Conservation (phyloP, 53 echinoderm and acorn worm species). For the Pentamera pediparva region DNA sequence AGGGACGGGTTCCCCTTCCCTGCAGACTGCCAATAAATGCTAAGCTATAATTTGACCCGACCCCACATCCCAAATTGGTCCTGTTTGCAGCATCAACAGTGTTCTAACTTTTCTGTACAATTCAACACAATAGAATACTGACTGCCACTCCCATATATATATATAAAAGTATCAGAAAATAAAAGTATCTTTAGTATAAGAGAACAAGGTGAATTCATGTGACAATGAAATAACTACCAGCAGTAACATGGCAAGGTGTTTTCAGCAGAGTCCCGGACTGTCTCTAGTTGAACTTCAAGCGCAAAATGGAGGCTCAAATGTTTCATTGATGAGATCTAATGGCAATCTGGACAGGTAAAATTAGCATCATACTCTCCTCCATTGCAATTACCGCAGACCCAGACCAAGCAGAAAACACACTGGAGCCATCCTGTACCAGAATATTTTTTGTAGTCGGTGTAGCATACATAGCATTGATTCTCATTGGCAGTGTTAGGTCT, state of each 20-base stretch:
- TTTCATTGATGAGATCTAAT: background rate
- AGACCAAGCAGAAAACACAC: slow-evolving; percentile 41
- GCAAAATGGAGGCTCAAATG: slow-evolving; percentile 26
- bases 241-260: slow-evolving; percentile 15
- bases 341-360: slow-evolving; percentile 30
- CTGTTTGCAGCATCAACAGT: no score
- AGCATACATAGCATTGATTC: slow-evolving; percentile 22
- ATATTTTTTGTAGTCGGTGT: slow-evolving; percentile 27
- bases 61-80: no score
- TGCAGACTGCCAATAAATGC: no score
- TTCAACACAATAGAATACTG: no score
- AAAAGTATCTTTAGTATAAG: background rate
- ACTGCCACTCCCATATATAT: background rate
- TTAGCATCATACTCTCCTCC: slow-evolving; percentile 35
- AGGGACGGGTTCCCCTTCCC: no score
- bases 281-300: slow-evolving; percentile 17
- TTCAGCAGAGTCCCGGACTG: background rate
- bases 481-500: slow-evolving; percentile 23
- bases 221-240: background rate
- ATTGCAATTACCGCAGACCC: slow-evolving; percentile 41
- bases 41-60: no score
- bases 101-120: no score
- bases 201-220: slow-evolving; percentile 9
- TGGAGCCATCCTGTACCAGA: slow-evolving; percentile 37
- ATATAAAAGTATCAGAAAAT: background rate